phyloP scores from a whole-genome alignment of 2,113 vertebrate genomes.

The Emydocephalus ijimae region DNA sequence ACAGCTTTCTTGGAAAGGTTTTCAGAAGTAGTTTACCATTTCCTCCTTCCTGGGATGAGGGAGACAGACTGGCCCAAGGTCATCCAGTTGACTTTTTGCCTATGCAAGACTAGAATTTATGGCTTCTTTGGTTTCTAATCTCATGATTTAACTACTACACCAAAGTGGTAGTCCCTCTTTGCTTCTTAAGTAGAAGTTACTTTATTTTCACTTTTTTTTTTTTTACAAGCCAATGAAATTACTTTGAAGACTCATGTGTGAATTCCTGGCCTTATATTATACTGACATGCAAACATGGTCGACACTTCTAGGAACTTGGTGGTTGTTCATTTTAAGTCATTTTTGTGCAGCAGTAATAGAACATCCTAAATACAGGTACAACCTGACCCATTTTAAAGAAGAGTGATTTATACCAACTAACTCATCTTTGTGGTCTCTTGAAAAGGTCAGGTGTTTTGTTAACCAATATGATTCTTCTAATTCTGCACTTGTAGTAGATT shows the following conservation, averaged over 20 bases:
- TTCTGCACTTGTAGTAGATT: conserved; percentile 12
- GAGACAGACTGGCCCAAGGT: neutral
- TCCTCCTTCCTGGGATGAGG: neutral
- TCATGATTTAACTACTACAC: neutral
- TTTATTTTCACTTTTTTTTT: neutral
- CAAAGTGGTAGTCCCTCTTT: neutral
- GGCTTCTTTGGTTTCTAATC: neutral
- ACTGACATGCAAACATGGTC: neutral
- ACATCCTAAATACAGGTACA: neutral
- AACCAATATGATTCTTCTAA: conserved; percentile 11
- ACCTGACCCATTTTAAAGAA: conserved; percentile 3
- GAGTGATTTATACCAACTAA: neutral
- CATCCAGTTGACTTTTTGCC: neutral
- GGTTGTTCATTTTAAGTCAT: conserved; percentile 10
- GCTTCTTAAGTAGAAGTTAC: neutral
- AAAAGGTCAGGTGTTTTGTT: conserved; percentile 25
- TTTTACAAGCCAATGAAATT: neutral
- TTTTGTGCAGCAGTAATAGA: neutral
- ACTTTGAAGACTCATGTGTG: neutral
- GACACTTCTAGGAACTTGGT: neutral
- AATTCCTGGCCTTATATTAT: neutral
- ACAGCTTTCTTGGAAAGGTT: neutral
- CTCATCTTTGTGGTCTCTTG: neutral
- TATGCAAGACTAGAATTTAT: neutral
- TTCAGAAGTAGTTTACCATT: neutral